phyloP scores from a whole-genome alignment of 2,888 invertebrate genomes.

The Callinectes sapidus region DNA sequence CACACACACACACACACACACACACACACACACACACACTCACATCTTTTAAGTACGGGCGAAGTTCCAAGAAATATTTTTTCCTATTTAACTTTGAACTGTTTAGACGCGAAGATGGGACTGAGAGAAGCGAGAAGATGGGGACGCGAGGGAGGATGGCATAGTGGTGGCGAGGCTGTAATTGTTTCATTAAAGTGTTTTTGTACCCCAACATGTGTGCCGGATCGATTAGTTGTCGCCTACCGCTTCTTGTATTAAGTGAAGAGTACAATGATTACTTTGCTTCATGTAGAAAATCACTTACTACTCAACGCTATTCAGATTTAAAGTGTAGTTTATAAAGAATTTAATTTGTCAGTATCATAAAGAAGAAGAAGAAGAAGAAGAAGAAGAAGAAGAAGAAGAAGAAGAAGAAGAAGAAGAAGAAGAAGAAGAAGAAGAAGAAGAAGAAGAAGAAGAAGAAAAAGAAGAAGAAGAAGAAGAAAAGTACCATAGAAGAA shows the following conservation, averaged over 20 bases:
- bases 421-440: too few relatives aligned
- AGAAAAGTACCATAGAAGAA: too few relatives aligned
- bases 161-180: not conserved
- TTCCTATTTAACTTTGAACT: not conserved
- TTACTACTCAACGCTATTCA: too few relatives aligned
- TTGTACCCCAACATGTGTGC: not conserved
- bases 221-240: not conserved
- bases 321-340: too few relatives aligned
- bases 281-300: too few relatives aligned
- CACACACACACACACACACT: slow-evolving; percentile 21
- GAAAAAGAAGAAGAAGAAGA: too few relatives aligned
- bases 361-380: too few relatives aligned
- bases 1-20: slow-evolving; percentile 17
- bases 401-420: too few relatives aligned
- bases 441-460: too few relatives aligned
- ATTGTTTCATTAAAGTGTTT: not conserved
- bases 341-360: too few relatives aligned
- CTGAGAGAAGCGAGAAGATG: not conserved
- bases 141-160: not conserved
- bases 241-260: not conserved
- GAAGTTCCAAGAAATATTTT: not conserved
- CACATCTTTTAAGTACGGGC: not conserved
- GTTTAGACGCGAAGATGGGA: not conserved
- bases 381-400: too few relatives aligned
- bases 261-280: not conserved